phyloP scores from a whole-genome alignment of 2,113 vertebrate species.

The Embiotoca jacksoni region DNA sequence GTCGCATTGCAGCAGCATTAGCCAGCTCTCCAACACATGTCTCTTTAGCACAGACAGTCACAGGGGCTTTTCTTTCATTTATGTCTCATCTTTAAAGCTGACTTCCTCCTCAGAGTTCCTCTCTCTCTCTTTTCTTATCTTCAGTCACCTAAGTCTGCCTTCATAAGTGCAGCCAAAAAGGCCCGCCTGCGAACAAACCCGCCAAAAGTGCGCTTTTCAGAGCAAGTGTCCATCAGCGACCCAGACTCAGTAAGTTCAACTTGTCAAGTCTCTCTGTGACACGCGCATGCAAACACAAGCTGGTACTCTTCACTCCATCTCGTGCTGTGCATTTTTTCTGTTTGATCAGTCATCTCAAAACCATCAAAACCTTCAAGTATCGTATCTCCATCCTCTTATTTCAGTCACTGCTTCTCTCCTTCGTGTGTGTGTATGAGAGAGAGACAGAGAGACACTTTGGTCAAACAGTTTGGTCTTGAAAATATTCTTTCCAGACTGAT shows the following conservation, averaged over 20 bases:
- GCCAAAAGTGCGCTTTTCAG: constrained; percentile 96
- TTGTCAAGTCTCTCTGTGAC: constrained; percentile 21
- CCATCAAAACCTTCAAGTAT: constrained; percentile 10
- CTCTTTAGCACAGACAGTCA: constrained; percentile 40
- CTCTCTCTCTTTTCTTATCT: constrained; percentile 55
- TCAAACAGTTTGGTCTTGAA: constrained; percentile 33
- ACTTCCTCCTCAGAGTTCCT: constrained; percentile 17
- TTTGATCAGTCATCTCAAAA: constrained; percentile 36
- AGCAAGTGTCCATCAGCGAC: constrained; percentile 95
- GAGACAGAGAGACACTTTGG: background rate
- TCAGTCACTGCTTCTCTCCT: background rate
- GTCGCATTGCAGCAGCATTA: constrained; percentile 54
- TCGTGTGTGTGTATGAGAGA: background rate
- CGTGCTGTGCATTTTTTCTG: constrained; percentile 6
- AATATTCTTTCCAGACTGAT: constrained; percentile 35
- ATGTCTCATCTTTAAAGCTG: constrained; percentile 34
- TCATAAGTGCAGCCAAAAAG: constrained; percentile 98
- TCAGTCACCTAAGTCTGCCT: constrained; percentile 98
- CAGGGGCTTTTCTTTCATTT: constrained; percentile 50
- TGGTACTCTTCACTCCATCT: background rate
- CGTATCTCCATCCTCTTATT: constrained; percentile 21
- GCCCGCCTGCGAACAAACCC: constrained; percentile 95
- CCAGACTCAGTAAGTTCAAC: constrained; percentile 92
- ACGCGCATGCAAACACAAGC: constrained; percentile 19
- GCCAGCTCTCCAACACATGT: constrained; percentile 19